A percentile compares a stretch with the other conserved stretches of the same genome.
These are phyloP conservation scores for Diadema setosum DNA, from an alignment of 35 echinoderm and acorn worm genomes.

Conservation along the genomic window DNA sequence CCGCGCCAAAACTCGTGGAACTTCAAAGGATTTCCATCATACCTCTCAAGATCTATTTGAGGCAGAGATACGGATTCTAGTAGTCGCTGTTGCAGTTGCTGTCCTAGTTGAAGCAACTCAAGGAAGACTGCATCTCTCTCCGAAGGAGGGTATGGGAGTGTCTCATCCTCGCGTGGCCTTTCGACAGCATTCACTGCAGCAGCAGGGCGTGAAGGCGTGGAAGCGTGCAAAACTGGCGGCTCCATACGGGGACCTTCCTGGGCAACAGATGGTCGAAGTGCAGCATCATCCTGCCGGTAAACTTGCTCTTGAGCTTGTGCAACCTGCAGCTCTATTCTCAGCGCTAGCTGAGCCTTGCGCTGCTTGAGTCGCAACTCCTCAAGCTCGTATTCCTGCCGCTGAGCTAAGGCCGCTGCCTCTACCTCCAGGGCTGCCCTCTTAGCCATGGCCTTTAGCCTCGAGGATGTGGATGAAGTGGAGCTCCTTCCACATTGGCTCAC, in stretches of 20 bases:
- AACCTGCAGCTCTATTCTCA: neutral
- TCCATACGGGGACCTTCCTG: neutral
- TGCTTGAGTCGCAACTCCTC: neutral
- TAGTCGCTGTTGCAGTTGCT: conserved; percentile 37
- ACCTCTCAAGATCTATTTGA: conserved; percentile 17
- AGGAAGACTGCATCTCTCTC: neutral
- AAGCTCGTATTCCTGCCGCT: neutral
- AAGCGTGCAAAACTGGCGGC: neutral
- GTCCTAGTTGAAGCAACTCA: neutral
- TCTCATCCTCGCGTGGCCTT: neutral
- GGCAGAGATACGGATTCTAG: conserved; percentile 51
- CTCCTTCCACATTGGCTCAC: neutral
- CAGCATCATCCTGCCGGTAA: neutral
- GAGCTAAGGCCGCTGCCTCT: neutral
- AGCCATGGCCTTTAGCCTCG: neutral
- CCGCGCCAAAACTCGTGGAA: conserved; percentile 28
- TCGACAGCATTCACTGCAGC: neutral
- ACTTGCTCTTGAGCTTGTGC: neutral
- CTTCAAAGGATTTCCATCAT: conserved; percentile 43
- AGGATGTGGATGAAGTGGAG: neutral
- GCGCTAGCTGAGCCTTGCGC: neutral
- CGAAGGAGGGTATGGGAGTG: neutral
- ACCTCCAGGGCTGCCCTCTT: neutral
- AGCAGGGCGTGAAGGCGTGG: neutral
- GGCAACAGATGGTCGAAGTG: neutral